A percentile compares a stretch with the other conserved stretches of the same genome.
phyloP scores from a whole-genome alignment of 2,888 invertebrate species.

The Nematopogon swammerdamellus region DNA sequence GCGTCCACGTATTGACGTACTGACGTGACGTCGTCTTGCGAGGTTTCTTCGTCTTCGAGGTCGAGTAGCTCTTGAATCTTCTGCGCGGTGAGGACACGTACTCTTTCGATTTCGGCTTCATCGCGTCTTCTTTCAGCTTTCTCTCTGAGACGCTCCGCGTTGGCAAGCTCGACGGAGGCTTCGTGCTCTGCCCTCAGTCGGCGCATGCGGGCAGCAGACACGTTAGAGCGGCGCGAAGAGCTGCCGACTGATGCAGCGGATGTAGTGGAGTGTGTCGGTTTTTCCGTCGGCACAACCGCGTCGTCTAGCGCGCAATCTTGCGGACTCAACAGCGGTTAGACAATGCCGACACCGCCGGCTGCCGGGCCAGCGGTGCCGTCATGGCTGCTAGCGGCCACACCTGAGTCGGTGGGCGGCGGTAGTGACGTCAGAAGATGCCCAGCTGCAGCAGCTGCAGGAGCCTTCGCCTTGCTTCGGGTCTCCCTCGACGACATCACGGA shows the following conservation, averaged over 20 bases:
- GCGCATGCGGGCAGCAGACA: not conserved
- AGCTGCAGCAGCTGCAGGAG: not conserved
- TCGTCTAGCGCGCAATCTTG: not conserved
- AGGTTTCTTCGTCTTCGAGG: not conserved
- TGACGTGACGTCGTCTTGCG: not conserved
- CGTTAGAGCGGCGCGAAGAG: not conserved
- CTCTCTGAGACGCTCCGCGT: too few species aligned
- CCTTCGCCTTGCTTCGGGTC: not conserved
- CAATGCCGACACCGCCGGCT: not conserved
- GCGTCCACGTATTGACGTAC: not conserved
- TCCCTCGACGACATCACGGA: not conserved
- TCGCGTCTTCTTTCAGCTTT: not conserved
- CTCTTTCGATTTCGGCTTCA: not conserved
- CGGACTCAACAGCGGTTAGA: not conserved
- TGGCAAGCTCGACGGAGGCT: not conserved
- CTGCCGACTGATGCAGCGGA: not conserved
- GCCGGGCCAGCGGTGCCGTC: not conserved
- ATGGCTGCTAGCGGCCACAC: too few species aligned
- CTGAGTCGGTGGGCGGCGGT: too few species aligned
- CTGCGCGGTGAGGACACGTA: not conserved
- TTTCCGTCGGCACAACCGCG: not conserved
- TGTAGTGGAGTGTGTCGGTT: not conserved
- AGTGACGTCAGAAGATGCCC: too few species aligned
- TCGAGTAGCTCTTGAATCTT: not conserved
- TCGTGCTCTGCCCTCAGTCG: not conserved